Evolutionary conservation across 2,888 invertebrate species (phyloP).

Genomic region (Cataglyphis livida): DNA sequence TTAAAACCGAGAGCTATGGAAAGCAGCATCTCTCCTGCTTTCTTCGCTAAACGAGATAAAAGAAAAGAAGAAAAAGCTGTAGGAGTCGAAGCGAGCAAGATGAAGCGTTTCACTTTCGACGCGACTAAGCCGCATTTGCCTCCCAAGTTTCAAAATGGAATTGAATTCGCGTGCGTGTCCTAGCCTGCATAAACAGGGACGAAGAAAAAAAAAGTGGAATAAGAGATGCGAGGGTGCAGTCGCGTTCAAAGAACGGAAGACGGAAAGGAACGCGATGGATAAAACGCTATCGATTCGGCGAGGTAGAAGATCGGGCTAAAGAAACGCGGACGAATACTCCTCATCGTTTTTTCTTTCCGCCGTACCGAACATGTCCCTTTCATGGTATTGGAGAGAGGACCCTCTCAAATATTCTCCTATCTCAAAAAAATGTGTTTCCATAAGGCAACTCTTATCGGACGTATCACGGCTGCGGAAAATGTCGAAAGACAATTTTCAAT

Average conservation of each 20-base stretch:
- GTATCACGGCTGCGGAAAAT: slow-evolving; percentile 54
- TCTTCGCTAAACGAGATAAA: slow-evolving; percentile 18
- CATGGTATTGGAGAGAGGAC: slow-evolving; percentile 48
- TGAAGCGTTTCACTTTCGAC: slow-evolving; percentile 51
- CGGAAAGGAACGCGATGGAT: slow-evolving; percentile 67
- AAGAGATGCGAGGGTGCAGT: slow-evolving; percentile 22
- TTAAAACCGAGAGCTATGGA: background rate
- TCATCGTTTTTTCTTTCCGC: slow-evolving; percentile 36
- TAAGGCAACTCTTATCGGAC: slow-evolving; percentile 58
- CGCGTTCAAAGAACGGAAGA: slow-evolving; percentile 65
- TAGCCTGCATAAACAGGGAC: slow-evolving; percentile 72
- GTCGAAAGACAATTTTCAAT: slow-evolving; percentile 64
- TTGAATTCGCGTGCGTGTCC: slow-evolving; percentile 74
- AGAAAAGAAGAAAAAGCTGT: background rate
- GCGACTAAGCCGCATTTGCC: slow-evolving; percentile 63
- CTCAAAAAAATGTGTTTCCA: slow-evolving; percentile 67
- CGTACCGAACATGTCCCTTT: slow-evolving; percentile 12
- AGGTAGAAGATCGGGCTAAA: slow-evolving; percentile 12
- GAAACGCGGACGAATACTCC: slow-evolving; percentile 19
- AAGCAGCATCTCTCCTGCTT: background rate
- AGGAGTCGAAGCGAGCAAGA: background rate
- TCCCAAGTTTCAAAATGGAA: slow-evolving; percentile 65
- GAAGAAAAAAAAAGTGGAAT: slow-evolving; percentile 26
- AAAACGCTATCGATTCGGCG: slow-evolving; percentile 70
- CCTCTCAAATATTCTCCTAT: slow-evolving; percentile 47